A percentile compares a stretch with the other conserved stretches of the same genome.
Conservation (phyloP, 2,113 vertebrate species). For the Corythornis cristatus region DNA sequence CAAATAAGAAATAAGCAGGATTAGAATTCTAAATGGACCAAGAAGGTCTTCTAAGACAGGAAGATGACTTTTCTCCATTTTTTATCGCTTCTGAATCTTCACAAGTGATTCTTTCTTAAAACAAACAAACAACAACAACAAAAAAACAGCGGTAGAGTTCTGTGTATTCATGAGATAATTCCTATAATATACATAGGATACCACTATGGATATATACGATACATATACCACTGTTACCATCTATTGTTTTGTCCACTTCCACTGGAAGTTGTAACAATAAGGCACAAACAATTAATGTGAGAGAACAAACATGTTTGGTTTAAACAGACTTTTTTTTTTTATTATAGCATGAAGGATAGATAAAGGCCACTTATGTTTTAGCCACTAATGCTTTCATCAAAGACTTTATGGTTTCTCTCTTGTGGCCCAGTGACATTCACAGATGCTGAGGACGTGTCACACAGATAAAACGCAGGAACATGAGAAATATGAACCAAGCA, state of each 20-base stretch:
- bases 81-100: constrained; percentile 4
- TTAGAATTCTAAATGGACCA: not conserved
- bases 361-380: not conserved
- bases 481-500: not conserved
- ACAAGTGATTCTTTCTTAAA: constrained; percentile 16
- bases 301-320: not conserved
- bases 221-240: not conserved
- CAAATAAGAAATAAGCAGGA: not conserved
- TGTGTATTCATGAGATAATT: not conserved
- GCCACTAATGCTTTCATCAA: not conserved
- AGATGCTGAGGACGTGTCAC: not conserved
- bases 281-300: not conserved
- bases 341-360: not conserved
- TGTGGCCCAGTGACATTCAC: not conserved
- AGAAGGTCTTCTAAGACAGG: not conserved
- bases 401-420: not conserved
- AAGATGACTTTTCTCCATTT: constrained; percentile 1
- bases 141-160: constrained; percentile 2
- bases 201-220: too few species aligned
- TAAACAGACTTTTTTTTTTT: not conserved
- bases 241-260: not conserved
- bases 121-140: not conserved
- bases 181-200: not conserved
- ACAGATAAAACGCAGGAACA: not conserved
- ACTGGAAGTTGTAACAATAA: not conserved